phyloP scores from a whole-genome alignment of 2,113 vertebrate species.

The Uria aalge region DNA sequence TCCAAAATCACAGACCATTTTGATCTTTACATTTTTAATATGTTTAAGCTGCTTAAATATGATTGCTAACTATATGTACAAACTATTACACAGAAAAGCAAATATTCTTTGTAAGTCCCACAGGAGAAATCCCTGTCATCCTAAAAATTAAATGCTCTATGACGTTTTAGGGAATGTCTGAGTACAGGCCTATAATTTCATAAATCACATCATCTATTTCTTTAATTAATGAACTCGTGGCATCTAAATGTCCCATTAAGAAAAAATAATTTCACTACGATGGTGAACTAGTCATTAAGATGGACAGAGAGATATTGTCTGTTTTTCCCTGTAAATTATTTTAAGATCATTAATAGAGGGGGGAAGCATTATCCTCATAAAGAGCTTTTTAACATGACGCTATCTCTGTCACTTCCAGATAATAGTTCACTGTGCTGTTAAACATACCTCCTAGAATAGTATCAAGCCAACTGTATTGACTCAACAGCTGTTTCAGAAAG shows the following conservation, averaged over 20 bases:
- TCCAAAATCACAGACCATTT: slow-evolving; percentile 44
- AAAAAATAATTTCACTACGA: neutral
- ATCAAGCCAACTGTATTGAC: neutral
- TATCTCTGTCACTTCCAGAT: neutral
- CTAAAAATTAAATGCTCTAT: neutral
- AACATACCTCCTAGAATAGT: neutral
- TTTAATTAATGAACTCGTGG: neutral
- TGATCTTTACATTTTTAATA: slow-evolving; percentile 47
- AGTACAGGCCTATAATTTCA: neutral
- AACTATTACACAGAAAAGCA: slow-evolving; percentile 7
- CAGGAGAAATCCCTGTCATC: neutral
- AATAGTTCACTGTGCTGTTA: neutral
- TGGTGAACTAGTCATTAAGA: neutral
- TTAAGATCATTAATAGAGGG: neutral
- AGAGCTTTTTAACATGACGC: neutral
- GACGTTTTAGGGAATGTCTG: neutral
- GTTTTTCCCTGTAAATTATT: neutral
- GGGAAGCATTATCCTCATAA: neutral
- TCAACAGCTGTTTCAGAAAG: slow-evolving; percentile 13
- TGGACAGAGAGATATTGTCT: neutral
- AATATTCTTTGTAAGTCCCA: slow-evolving; percentile 28
- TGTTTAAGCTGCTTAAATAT: slow-evolving; percentile 47
- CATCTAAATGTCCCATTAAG: neutral
- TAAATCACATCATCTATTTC: neutral
- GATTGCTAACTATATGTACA: slow-evolving; percentile 23